Base-by-base conservation (phyloP, 2,797 vertebrate genomes). In the Myiotriccus ornatus region DNA sequence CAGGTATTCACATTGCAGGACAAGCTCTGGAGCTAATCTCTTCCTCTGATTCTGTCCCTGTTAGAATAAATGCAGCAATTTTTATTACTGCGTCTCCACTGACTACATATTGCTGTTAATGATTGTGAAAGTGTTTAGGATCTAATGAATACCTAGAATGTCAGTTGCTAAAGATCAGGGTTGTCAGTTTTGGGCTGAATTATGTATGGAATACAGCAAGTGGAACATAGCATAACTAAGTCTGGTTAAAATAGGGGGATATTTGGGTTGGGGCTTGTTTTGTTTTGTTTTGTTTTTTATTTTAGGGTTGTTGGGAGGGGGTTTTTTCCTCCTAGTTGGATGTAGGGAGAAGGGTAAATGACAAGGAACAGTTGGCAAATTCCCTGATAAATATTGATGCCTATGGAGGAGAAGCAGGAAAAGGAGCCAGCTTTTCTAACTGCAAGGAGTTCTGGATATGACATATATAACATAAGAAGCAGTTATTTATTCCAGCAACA, bases 321-420 rank as follows among this genome's bases (percentile, higher is more conserved):
- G 1, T 49, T 74, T 89, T 83, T 73, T 41, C 59, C 16, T 90
- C 14, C 35, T 71, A 47, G 22, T 23, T 90, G 74, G 39, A 59
- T 93, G 43, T 59, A 90, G 28, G 47, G 50, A 93, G 65, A 82
- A 78, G 35, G 75, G 76, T 94, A 94, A 94, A 94, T 90, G 94
- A 88, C 87, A 96, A 84, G 89, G 93, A 93, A 93, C 92, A 90
- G 88, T 78, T 96, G 90, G 88, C 93, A 84, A 93, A 90, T 94
- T 95, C 88, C 90, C 90, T 91, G 91, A 88, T 95, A 94, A 96
- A 96, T 95, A 95, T 94, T 95, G 92, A 95, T 94, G 88, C 91
- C 57, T 91, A 32, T 70, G 77, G 74, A 93, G 78, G 59, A 95
- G 86, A 95, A 94, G 93, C 77, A 79, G 83, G 52, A 91, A 93